Conservation (phyloP, 2,797 vertebrate species). For the Helicolenus hilgendorfi region DNA sequence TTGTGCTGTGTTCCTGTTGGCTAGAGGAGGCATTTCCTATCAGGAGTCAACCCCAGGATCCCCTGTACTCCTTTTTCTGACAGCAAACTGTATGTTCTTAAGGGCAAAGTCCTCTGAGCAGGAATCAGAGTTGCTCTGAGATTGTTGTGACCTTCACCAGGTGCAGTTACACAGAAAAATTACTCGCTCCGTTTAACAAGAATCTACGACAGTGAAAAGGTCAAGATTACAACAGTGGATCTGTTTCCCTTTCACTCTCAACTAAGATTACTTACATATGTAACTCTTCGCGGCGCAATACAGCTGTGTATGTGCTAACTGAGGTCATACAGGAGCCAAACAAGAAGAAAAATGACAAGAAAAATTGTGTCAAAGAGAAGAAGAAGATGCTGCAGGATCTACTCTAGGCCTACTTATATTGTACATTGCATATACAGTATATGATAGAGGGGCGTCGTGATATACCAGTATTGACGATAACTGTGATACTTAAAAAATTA, state of each 20-base stretch:
- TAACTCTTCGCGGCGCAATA: background rate
- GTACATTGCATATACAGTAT: background rate
- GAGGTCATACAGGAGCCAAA: background rate
- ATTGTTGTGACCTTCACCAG: conserved; percentile 14
- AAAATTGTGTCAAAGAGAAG: background rate
- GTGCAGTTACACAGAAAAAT: background rate
- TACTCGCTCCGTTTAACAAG: background rate
- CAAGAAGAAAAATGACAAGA: background rate
- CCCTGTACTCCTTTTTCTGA: conserved; percentile 14
- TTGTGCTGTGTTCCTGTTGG: conserved; percentile 69
- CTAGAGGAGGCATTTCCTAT: conserved; percentile 65
- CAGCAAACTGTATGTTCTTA: background rate
- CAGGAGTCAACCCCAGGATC: conserved; percentile 37
- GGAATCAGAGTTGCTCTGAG: background rate
- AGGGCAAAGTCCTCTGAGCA: conserved; percentile 16
- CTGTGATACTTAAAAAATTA: too few species aligned
- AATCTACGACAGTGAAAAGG: background rate
- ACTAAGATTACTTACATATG: background rate
- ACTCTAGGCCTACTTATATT: background rate
- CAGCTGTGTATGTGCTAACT: background rate
- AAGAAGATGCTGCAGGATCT: background rate
- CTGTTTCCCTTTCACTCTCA: background rate
- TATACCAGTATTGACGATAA: too few species aligned
- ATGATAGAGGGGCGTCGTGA: too few species aligned
- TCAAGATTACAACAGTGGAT: background rate